A percentile compares a stretch with the other conserved stretches of the same genome.
Evolutionary conservation across 2,888 invertebrate species (phyloP).

Genomic region (Agrochola litura): DNA sequence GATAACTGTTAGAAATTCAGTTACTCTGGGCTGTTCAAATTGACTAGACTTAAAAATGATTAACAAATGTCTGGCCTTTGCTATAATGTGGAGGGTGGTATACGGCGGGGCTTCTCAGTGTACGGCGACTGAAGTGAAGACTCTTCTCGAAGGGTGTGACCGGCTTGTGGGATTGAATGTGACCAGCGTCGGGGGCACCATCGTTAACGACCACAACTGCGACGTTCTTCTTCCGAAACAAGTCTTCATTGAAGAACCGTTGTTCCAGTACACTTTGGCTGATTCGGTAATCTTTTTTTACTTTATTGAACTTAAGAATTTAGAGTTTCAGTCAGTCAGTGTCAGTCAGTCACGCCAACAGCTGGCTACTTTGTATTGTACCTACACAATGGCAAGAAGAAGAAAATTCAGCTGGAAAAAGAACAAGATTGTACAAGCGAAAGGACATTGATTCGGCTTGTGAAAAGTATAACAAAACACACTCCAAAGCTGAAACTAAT

Average conservation of each 20-base stretch:
- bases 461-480: neutral
- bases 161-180: constrained; percentile 82
- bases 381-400: neutral
- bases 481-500: neutral
- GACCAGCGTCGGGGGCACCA: constrained; percentile 84
- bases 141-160: constrained; percentile 85
- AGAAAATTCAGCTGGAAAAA: neutral
- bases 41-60: constrained; percentile 31
- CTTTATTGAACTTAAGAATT: neutral
- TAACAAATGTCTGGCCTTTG: constrained; percentile 39
- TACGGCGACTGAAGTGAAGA: constrained; percentile 80
- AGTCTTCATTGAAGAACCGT: constrained; percentile 86
- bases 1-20: constrained; percentile 20
- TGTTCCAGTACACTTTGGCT: constrained; percentile 82
- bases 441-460: neutral
- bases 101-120: constrained; percentile 73
- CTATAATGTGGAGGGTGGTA: constrained; percentile 59
- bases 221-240: constrained; percentile 86
- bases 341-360: neutral
- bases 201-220: constrained; percentile 87
- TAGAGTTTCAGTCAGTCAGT: neutral
- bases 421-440: neutral
- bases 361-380: neutral
- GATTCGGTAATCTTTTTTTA: constrained; percentile 77
- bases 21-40: constrained; percentile 27